These are phyloP conservation scores for Drepana falcataria DNA, from an alignment of 2,888 invertebrate species.

Conservation along the genomic window DNA sequence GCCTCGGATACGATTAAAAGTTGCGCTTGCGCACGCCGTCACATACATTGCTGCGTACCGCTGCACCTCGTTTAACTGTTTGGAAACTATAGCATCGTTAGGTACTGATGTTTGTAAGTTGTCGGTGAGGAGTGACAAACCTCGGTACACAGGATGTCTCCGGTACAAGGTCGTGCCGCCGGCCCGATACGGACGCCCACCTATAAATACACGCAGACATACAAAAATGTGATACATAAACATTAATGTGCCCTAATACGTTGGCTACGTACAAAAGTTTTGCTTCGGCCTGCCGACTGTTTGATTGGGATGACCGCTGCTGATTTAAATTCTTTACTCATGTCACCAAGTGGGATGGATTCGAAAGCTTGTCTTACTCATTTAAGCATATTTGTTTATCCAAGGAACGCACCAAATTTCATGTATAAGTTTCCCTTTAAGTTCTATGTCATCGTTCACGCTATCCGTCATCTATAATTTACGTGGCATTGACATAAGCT, in stretches of 20 bases:
- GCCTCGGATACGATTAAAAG: slow-evolving; percentile 14
- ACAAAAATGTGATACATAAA: slow-evolving; percentile 68
- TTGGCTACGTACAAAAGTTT: slow-evolving; percentile 25
- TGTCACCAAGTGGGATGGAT: neutral
- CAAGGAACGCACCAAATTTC: no score
- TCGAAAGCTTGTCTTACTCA: no score
- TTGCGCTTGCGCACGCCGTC: slow-evolving; percentile 4
- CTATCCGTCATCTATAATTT: no score
- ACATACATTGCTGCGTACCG: slow-evolving; percentile 24
- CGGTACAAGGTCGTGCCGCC: slow-evolving; percentile 68
- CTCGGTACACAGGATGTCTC: slow-evolving; percentile 51
- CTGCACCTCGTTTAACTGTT: neutral
- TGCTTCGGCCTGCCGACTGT: slow-evolving; percentile 9
- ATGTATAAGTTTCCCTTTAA: no score
- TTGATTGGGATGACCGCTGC: slow-evolving; percentile 4
- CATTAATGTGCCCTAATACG: slow-evolving; percentile 56
- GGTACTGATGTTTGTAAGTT: slow-evolving; percentile 7
- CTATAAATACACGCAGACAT: slow-evolving; percentile 73
- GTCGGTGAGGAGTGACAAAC: slow-evolving; percentile 18
- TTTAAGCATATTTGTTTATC: no score
- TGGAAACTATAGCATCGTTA: slow-evolving; percentile 20
- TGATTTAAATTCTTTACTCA: neutral
- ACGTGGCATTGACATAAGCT: no score
- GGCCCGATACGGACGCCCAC: slow-evolving; percentile 52
- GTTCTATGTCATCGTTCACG: no score